Percentiles rank a stretch among this genome's conserved stretches.
These are phyloP conservation scores for Gymnorhina tibicen DNA, from an alignment of 2,113 vertebrate species.

Conservation along the genomic window DNA sequence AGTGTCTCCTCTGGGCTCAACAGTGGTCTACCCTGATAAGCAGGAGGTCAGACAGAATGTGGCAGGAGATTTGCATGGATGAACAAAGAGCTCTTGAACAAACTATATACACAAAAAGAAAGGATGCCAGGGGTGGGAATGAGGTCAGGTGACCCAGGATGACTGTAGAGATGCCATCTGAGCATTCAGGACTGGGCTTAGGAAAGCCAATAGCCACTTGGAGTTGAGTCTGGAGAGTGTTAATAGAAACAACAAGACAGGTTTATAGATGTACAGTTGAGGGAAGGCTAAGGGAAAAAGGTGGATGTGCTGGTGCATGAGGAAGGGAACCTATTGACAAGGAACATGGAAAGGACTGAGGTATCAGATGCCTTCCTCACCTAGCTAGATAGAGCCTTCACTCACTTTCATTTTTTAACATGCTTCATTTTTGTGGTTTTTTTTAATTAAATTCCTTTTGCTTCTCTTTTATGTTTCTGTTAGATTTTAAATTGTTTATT, in stretches of 20 bases:
- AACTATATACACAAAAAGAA: neutral
- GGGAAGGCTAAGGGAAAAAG: neutral
- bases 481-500: constrained; percentile 18
- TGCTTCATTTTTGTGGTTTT: neutral
- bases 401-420: neutral
- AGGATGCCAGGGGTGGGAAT: neutral
- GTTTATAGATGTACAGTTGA: neutral
- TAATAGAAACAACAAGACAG: neutral
- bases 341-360: neutral
- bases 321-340: neutral
- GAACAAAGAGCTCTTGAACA: neutral
- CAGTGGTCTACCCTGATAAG: neutral
- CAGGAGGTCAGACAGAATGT: neutral
- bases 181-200: neutral
- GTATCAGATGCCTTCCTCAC: neutral
- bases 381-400: neutral
- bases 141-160: neutral
- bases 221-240: neutral
- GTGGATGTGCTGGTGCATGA: neutral
- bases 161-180: neutral
- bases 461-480: neutral
- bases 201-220: neutral
- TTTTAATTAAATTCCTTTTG: neutral
- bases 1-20: neutral
- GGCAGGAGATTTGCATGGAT: neutral